These are phyloP conservation scores for Oncorhynchus nerka DNA, from an alignment of 2,113 vertebrate species.

Conservation along the genomic window DNA sequence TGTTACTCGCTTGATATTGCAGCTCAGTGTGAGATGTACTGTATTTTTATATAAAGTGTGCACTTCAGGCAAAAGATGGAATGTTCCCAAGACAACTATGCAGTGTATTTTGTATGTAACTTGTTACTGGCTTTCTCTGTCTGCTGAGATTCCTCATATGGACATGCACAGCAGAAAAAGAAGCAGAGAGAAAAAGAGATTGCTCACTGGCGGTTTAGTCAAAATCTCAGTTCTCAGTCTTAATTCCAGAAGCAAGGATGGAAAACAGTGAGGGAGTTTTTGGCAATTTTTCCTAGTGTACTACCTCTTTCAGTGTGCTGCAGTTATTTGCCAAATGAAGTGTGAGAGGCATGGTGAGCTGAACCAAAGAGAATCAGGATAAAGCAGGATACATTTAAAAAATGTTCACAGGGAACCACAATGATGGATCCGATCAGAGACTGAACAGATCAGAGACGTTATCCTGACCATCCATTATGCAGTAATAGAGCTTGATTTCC, in stretches of 20 bases:
- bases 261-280: constrained; percentile 36
- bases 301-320: constrained; percentile 6
- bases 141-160: constrained; percentile 33
- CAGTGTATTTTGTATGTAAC: constrained; percentile 57
- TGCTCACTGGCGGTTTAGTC: constrained; percentile 46
- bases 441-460: no score
- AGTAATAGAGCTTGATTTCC: not conserved
- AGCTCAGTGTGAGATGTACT: not conserved
- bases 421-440: no score
- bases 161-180: constrained; percentile 61
- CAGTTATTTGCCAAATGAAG: not conserved
- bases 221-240: constrained; percentile 52
- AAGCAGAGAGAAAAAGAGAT: constrained; percentile 51
- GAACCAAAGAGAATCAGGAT: no score
- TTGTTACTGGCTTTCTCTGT: constrained; percentile 30
- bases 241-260: constrained; percentile 29
- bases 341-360: not conserved
- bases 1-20: no score
- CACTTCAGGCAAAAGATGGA: not conserved
- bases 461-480: not conserved
- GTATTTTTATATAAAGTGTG: not conserved
- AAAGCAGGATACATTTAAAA: no score
- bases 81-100: constrained; percentile 15
- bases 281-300: not conserved
- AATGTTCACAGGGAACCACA: no score